Conservation (phyloP, 2,797 vertebrate genomes). For the Pipistrellus nathusii region DNA sequence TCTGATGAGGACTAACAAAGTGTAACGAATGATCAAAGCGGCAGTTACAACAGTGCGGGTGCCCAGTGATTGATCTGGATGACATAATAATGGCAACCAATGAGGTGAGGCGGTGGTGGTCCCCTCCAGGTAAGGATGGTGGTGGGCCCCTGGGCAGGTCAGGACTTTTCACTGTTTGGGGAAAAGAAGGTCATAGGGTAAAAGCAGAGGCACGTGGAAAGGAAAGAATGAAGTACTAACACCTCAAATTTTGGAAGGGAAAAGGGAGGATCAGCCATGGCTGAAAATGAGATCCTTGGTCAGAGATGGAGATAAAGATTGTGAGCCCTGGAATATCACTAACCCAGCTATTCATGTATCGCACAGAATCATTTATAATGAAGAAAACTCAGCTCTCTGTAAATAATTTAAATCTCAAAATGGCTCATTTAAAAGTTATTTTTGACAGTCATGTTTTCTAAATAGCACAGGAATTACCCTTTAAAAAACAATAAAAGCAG, state of each 20-base stretch:
- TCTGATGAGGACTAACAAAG: conserved; percentile 91
- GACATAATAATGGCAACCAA: conserved; percentile 90
- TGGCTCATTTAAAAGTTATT: neutral
- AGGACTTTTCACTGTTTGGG: conserved; percentile 32
- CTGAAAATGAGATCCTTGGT: neutral
- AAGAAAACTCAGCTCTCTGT: conserved; percentile 19
- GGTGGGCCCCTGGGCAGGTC: conserved; percentile 74
- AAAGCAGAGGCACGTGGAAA: neutral
- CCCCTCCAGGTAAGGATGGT: conserved; percentile 84
- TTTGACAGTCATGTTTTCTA: conserved; percentile 47
- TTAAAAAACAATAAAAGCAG: neutral
- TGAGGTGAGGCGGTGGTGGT: conserved; percentile 82
- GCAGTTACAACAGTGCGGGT: conserved; percentile 85
- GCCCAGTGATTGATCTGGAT: conserved; percentile 88
- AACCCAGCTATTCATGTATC: too few species aligned
- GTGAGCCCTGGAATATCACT: neutral
- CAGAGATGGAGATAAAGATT: neutral
- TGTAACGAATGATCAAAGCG: conserved; percentile 91
- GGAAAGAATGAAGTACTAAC: neutral
- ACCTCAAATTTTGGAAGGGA: neutral
- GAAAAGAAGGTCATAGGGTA: conserved; percentile 56
- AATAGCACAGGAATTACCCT: neutral
- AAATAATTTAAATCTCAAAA: neutral
- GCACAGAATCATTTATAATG: neutral
- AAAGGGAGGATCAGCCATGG: neutral